Evolutionary conservation across 2,888 invertebrate genomes (phyloP), one percentile per base, ranked within the genome.

Genomic region (Neria commutata): DNA sequence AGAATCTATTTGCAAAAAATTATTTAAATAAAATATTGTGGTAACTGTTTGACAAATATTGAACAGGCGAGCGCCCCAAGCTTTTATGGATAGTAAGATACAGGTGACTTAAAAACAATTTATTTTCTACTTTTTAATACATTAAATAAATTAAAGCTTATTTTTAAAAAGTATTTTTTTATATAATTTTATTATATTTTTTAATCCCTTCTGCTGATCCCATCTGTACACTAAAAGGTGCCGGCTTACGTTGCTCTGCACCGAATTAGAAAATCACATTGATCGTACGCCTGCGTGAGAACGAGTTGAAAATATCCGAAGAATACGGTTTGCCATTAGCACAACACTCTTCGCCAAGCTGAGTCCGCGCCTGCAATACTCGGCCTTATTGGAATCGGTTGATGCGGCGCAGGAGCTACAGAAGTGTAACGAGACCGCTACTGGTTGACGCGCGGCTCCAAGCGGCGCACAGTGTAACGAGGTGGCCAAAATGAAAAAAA

Each of bases 361-460:
- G 1, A 71, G 75, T 40, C 78, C 80, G 1, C 74, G 79, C 6
- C 46, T 67, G 19, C 78, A 76, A 11, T 78, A 67, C 33, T 76
- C 70, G 2, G 79, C 80, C 0, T 49, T 65, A 14, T 54, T 79
- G 56, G 60, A 63, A 1, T 11, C 45, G 1, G 10, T 47, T 0
- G 25, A 49, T 6, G 1, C 4, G 1, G 10, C 23, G 1, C 21
- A 66, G 0, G 21, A 57, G 0, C 33, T 79, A 14, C 45, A 55
- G 2, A 63, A 61, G 16, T 63, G 67, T 1, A 48, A 54, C 3
- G 53, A 56, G 4, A 77, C 24, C 68, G 75, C 1, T 50, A 56
- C 14, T 76, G 62, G 46, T 75, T 78, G 0, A 53, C 58, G 0
- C 6, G 16, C 2, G 65, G 71, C 11, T 64, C 48, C 0, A 26